Conservation (phyloP, 2,797 vertebrate species). For the Phrynocephalus guinanensis region DNA sequence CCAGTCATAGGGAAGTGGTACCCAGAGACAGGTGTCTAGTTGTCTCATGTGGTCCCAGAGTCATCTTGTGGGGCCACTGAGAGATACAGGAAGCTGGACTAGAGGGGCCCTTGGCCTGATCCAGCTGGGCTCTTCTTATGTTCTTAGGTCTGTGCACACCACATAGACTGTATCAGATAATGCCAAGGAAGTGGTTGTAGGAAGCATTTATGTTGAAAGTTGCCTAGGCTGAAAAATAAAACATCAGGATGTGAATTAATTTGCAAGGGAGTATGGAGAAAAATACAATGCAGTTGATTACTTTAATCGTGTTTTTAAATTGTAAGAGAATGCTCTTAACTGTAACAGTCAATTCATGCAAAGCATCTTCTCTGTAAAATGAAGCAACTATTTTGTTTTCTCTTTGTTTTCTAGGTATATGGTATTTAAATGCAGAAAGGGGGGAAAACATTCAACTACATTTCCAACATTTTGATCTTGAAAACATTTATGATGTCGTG, state of each 20-base stretch:
- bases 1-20: no score
- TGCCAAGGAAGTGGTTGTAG: no score
- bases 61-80: no score
- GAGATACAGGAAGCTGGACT: no score
- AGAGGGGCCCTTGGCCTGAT: no score
- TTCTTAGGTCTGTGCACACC: neutral
- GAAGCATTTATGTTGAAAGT: neutral
- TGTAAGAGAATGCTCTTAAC: neutral
- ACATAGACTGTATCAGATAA: neutral
- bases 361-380: neutral
- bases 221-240: neutral
- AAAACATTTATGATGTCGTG: slow-evolving; percentile 82
- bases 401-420: slow-evolving; percentile 83
- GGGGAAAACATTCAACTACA: slow-evolving; percentile 91
- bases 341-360: neutral
- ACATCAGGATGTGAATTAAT: neutral
- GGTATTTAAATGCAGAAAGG: slow-evolving; percentile 85
- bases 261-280: neutral
- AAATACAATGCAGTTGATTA: neutral
- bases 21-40: no score
- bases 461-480: slow-evolving; percentile 87
- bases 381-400: neutral
- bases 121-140: no score
- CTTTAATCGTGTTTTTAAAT: neutral
- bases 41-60: no score